Evolutionary conservation across 1,140 invertebrate genomes (phyloP).

Genomic region (Drosophila pectinifera): DNA sequence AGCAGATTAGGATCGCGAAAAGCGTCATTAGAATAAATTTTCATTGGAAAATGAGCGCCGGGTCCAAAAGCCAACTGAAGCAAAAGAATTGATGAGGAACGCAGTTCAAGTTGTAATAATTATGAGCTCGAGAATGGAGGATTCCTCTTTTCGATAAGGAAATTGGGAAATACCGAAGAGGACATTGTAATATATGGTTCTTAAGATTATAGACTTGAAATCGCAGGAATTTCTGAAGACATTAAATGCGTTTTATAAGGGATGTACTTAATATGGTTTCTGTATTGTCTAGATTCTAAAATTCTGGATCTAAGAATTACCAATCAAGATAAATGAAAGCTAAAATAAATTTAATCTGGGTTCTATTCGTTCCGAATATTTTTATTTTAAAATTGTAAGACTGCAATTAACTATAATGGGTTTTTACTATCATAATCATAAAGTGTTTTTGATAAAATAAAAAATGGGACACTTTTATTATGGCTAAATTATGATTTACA

Average conservation of each 20-base stretch:
- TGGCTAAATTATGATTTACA: no score
- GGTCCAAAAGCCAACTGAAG: slow-evolving; percentile 15
- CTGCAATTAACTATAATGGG: no score
- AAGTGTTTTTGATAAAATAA: no score
- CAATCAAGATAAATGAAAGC: no score
- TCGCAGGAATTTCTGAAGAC: no score
- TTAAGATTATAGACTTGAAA: slow-evolving; percentile 1
- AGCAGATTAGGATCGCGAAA: slow-evolving; percentile 77
- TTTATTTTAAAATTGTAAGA: no score
- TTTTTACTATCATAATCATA: no score
- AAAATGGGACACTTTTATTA: no score
- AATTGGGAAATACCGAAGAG: neutral
- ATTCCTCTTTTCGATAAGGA: slow-evolving; percentile 5
- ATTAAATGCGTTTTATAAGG: neutral
- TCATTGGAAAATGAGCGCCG: slow-evolving; percentile 54
- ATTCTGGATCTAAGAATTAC: neutral
- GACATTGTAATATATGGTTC: neutral
- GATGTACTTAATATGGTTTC: neutral
- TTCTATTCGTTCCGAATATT: no score
- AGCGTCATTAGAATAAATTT: slow-evolving; percentile 79
- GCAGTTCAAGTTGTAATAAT: slow-evolving; percentile 24
- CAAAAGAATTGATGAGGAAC: slow-evolving; percentile 29
- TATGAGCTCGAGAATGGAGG: slow-evolving; percentile 10
- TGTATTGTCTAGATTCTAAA: neutral
- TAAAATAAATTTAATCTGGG: no score